Evolutionary conservation across 1,140 invertebrate species (phyloP).

Genomic region (Phortica variegata): DNA sequence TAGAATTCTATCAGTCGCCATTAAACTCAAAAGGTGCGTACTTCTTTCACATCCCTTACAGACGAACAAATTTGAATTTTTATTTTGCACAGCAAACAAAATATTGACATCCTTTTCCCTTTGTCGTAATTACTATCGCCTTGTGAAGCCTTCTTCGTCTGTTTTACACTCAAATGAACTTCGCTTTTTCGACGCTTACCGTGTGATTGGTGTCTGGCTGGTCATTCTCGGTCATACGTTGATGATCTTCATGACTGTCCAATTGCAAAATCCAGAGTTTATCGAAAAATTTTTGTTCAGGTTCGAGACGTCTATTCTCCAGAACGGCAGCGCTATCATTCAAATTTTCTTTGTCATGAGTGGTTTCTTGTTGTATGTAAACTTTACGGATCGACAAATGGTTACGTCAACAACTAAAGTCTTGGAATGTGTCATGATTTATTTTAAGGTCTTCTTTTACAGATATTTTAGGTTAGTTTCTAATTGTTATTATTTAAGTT

Average conservation of each 20-base stretch:
- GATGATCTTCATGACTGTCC: constrained; percentile 34
- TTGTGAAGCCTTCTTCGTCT: constrained; percentile 22
- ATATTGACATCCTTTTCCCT: constrained; percentile 39
- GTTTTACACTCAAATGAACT: constrained; percentile 29
- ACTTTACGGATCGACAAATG: constrained; percentile 49
- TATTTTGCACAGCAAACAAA: constrained; percentile 12
- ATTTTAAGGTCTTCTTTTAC: constrained; percentile 48
- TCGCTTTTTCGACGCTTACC: constrained; percentile 40
- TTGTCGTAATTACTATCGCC: constrained; percentile 43
- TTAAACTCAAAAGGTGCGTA: constrained; percentile 12
- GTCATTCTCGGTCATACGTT: constrained; percentile 40
- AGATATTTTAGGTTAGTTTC: constrained; percentile 58
- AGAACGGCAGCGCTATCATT: constrained; percentile 59
- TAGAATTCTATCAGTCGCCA: constrained; percentile 27
- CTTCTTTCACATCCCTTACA: no score
- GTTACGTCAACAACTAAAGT: constrained; percentile 13
- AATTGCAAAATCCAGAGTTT: constrained; percentile 40
- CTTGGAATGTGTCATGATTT: constrained; percentile 20
- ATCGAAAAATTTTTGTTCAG: constrained; percentile 35
- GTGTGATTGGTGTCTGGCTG: constrained; percentile 30
- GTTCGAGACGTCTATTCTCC: constrained; percentile 45
- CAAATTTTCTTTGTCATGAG: constrained; percentile 62
- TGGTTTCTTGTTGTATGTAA: constrained; percentile 60
- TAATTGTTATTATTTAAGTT: background rate
- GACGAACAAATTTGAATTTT: no score